These are phyloP conservation scores for Blastobasis adustella DNA, from an alignment of 2,888 invertebrate species.

Conservation along the genomic window DNA sequence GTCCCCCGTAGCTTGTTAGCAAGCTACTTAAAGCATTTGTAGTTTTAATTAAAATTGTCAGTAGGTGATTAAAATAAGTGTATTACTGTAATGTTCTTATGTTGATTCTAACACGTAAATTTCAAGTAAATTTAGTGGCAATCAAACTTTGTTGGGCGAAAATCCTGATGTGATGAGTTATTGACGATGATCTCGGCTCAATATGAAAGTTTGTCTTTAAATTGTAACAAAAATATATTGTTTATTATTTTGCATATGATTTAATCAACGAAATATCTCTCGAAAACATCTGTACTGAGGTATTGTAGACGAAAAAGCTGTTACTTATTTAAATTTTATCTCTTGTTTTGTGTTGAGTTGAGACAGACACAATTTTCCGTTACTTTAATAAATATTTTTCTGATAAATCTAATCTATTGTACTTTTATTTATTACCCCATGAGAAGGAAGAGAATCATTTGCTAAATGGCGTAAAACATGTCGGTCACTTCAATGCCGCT, in stretches of 20 bases:
- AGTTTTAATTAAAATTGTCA: conserved; percentile 54
- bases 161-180: conserved; percentile 4
- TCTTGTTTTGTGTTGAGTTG: conserved; percentile 61
- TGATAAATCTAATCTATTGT: conserved; percentile 41
- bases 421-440: conserved; percentile 18
- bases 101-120: conserved; percentile 26
- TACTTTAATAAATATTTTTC: conserved; percentile 63
- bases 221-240: no score
- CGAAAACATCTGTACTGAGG: background rate
- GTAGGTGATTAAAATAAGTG: conserved; percentile 48
- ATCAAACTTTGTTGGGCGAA: conserved; percentile 5
- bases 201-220: no score
- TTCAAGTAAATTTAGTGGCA: no score
- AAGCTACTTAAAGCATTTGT: conserved; percentile 72
- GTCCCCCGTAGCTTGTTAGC: conserved; percentile 57
- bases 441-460: no score
- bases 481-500: no score
- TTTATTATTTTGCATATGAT: background rate
- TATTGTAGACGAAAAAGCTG: conserved; percentile 43
- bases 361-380: conserved; percentile 51
- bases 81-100: conserved; percentile 25
- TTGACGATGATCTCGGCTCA: conserved; percentile 1
- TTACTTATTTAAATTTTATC: conserved; percentile 61
- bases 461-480: no score
- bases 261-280: background rate